Evolutionary conservation across 2,888 invertebrate genomes (phyloP).

Genomic region (Apocheima hispidaria): DNA sequence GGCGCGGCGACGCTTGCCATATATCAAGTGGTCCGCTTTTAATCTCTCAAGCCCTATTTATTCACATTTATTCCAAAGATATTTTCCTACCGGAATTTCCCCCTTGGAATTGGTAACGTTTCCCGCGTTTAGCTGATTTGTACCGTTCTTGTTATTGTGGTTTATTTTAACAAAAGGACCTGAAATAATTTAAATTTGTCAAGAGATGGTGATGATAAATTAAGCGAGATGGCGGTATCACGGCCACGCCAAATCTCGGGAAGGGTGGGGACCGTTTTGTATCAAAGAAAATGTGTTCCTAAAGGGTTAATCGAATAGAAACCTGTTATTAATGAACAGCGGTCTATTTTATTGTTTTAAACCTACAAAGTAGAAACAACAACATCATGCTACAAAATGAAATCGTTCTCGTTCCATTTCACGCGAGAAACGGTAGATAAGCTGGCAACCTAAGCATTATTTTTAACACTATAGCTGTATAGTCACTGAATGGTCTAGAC

Average conservation of each 20-base stretch:
- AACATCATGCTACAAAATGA: conserved; percentile 15
- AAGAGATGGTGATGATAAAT: conserved; percentile 65
- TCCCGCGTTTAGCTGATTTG: conserved; percentile 79
- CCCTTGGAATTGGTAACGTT: conserved; percentile 77
- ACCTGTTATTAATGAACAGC: conserved; percentile 28
- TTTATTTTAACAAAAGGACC: conserved; percentile 71
- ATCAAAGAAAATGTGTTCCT: conserved; percentile 33
- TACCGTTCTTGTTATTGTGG: conserved; percentile 71
- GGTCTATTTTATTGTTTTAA: conserved; percentile 16
- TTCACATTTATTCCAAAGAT: conserved; percentile 82
- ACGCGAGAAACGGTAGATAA: conserved; percentile 15
- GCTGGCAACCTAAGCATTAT: conserved; percentile 12
- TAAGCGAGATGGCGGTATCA: conserved; percentile 53
- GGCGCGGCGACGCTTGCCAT: conserved; percentile 62
- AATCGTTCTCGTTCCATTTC: conserved; percentile 11
- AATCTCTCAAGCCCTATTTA: conserved; percentile 82
- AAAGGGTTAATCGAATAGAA: conserved; percentile 31
- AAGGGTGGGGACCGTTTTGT: conserved; percentile 50
- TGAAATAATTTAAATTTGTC: conserved; percentile 69
- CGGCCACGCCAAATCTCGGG: conserved; percentile 47
- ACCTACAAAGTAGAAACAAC: conserved; percentile 13
- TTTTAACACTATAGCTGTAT: not conserved
- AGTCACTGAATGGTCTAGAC: conserved; percentile 21
- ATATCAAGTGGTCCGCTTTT: conserved; percentile 78
- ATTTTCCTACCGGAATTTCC: conserved; percentile 81